Evolutionary conservation across 2,797 vertebrate species (phyloP).

Genomic region (Amniataba percoides): DNA sequence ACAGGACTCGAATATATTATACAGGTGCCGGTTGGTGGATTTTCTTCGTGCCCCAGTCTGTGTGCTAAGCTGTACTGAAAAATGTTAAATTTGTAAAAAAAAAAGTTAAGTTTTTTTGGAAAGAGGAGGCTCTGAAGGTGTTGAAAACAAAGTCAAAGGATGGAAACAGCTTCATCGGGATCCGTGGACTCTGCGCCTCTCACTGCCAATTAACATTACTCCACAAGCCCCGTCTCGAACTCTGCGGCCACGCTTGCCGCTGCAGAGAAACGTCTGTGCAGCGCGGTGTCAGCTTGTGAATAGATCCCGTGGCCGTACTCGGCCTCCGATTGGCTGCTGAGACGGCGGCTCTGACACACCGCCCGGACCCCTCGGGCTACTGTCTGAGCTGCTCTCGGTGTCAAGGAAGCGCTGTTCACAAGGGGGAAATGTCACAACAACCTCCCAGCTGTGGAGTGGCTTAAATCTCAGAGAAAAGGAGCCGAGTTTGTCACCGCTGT

Average conservation of each 20-base stretch:
- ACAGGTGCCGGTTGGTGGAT: too few relatives aligned
- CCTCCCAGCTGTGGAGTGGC: conserved; percentile 44
- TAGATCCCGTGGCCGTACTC: conserved; percentile 38
- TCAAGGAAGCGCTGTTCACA: conserved; percentile 69
- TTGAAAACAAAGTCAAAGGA: not conserved
- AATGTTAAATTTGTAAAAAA: too few relatives aligned
- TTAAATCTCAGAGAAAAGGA: conserved; percentile 61
- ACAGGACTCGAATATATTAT: not conserved
- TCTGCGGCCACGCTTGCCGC: conserved; percentile 11
- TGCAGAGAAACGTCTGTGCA: conserved; percentile 45
- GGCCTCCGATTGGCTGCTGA: conserved; percentile 59
- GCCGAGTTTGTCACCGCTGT: conserved; percentile 49
- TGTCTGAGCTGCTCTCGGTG: conserved; percentile 67
- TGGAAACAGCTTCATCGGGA: conserved; percentile 29
- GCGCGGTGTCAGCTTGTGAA: conserved; percentile 39
- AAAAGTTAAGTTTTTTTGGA: not conserved
- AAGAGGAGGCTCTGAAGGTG: not conserved
- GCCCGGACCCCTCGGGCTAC: conserved; percentile 68
- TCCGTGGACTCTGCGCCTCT: conserved; percentile 24
- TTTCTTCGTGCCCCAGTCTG: not conserved
- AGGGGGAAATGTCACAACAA: conserved; percentile 74
- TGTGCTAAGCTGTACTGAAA: not conserved
- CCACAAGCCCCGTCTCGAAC: conserved; percentile 12
- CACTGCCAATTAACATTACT: conserved; percentile 47
- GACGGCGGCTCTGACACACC: conserved; percentile 58